A percentile compares a stretch with the other conserved stretches of the same genome.
phyloP scores from a whole-genome alignment of 2,797 vertebrate genomes.

The Micromesistius poutassou region DNA sequence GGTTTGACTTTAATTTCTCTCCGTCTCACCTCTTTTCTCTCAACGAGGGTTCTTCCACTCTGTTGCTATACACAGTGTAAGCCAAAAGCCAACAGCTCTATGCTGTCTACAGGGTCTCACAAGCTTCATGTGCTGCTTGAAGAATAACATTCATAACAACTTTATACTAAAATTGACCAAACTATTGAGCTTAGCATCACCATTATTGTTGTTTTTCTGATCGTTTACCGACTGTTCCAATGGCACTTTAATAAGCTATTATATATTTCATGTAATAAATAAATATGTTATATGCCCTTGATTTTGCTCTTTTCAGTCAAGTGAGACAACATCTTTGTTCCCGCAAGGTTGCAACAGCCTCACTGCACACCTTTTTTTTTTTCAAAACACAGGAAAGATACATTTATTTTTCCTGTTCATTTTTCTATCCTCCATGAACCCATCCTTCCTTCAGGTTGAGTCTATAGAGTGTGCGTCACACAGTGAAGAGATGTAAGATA shows the following conservation, averaged over 20 bases:
- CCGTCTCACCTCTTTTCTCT: background rate
- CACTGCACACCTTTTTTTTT: too few relatives aligned
- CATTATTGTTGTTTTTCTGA: too few relatives aligned
- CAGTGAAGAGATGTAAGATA: background rate
- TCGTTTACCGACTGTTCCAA: too few relatives aligned
- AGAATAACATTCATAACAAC: too few relatives aligned
- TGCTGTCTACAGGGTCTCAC: background rate
- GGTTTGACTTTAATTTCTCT: too few relatives aligned
- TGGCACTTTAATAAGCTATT: too few relatives aligned
- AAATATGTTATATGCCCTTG: too few relatives aligned
- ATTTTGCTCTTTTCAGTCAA: background rate
- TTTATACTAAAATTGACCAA: too few relatives aligned
- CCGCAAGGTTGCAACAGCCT: background rate
- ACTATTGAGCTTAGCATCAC: background rate
- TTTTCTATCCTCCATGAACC: background rate
- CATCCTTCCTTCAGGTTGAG: background rate
- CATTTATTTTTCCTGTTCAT: background rate
- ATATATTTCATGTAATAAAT: too few relatives aligned
- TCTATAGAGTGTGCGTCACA: background rate
- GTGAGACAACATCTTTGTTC: background rate
- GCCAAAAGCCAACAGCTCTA: too few relatives aligned
- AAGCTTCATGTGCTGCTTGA: background rate
- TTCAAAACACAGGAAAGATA: background rate
- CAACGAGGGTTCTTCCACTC: background rate
- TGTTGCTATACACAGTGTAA: background rate